Conservation (phyloP, 2,113 vertebrate genomes). For the Amblyopsis rosae region DNA sequence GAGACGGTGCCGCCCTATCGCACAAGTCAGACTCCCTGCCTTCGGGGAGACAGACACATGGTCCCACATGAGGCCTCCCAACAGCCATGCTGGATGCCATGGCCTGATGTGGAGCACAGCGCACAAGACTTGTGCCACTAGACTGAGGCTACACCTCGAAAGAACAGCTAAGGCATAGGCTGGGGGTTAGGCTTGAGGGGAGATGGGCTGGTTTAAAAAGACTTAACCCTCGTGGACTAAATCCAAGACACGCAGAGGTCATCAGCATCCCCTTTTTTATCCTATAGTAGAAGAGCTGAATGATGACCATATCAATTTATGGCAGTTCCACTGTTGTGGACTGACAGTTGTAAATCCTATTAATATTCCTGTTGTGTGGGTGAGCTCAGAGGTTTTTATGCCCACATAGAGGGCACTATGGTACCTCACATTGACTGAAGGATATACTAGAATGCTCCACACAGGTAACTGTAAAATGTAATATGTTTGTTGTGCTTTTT, state of each 20-base stretch:
- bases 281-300: too few species aligned
- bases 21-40: constrained; percentile 8
- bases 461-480: constrained; percentile 5
- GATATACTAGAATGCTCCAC: too few species aligned
- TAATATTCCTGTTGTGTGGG: too few species aligned
- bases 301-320: neutral
- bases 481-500: constrained; percentile 23
- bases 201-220: constrained; percentile 19
- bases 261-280: neutral
- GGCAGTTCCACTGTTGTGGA: neutral
- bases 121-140: neutral
- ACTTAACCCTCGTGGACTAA: neutral
- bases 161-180: constrained; percentile 8
- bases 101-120: constrained; percentile 3
- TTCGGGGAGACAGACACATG: neutral
- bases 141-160: constrained; percentile 2
- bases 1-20: neutral
- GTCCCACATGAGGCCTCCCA: neutral
- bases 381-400: too few species aligned
- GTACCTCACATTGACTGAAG: neutral
- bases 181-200: constrained; percentile 20
- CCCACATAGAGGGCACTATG: neutral
- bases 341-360: too few species aligned
- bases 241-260: constrained; percentile 19
- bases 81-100: constrained; percentile 1